Base-by-base conservation (phyloP, 2,888 invertebrate species). In the Rhopalosiphum nymphaeae region DNA sequence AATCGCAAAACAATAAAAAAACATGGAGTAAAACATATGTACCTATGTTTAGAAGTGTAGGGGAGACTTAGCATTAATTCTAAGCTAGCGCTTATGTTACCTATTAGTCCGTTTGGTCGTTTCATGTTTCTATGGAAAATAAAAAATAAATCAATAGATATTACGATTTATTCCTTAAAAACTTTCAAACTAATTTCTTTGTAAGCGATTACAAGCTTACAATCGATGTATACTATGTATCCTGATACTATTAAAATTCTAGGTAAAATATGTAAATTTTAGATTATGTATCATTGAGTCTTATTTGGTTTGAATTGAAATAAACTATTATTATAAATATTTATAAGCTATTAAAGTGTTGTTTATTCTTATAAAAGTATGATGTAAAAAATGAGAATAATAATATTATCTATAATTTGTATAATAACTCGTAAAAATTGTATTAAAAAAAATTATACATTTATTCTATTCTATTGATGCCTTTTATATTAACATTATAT, bases 131-230 rank as follows among this genome's bases (percentile, higher is more conserved):
- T 61, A 86, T 29, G 93, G 85, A 36, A 85, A 61, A 85, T 84
- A 84, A 92, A 84, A 91, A 91, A 53, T 53, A 78, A 93, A 89
- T 93, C 88, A 93, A 93, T 93, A 93, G n/a, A 42, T 88, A 88
- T 88, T 90, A 93, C 61, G 29, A 90, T 94, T 90, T 94, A 42
- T 94, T 61, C 88, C 36, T 92, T 67, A 53, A 67, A 78, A 88
- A 78, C 49, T 67, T 92, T 36, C 53, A 53, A 53, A 29, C 26
- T 88, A 67, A 78, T 92, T 92, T 67, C 53, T 29, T 42, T 53
- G 42, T 61, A n/a, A 92, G 4, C 88, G 49, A 87, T 91, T 86
- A 86, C 36, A 49, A 21, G 78, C 9, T 36, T 36, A 78, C 9
- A 78, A 9, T 78, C 36, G 3, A 78, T 78, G 9, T 36, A 36